These are phyloP conservation scores for Athripsodes cinereus DNA, from an alignment of 2,888 invertebrate genomes.

Conservation along the genomic window DNA sequence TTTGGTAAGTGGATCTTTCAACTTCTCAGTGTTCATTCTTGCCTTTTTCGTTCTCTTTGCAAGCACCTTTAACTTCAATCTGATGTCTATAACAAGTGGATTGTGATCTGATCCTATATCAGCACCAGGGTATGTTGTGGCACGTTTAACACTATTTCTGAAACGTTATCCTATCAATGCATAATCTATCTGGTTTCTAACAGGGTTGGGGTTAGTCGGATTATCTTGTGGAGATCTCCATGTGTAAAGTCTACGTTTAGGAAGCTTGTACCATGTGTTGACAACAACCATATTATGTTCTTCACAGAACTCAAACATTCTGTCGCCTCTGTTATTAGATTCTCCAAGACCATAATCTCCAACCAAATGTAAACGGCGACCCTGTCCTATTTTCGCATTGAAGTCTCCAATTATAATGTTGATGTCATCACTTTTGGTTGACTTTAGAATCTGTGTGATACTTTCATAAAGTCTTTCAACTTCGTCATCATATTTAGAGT, in stretches of 20 bases:
- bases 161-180: conserved; percentile 3
- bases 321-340: conserved; percentile 2
- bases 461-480: no score
- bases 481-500: no score
- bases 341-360: conserved; percentile 1
- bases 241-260: conserved; percentile 8
- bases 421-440: neutral
- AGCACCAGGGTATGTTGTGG: conserved; percentile 7
- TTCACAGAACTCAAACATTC: no score
- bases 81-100: conserved; percentile 2
- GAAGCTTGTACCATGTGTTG: conserved; percentile 7
- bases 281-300: neutral
- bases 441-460: no score
- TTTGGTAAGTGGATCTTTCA: neutral
- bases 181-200: conserved; percentile 7
- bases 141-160: conserved; percentile 7
- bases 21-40: neutral
- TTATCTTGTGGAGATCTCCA: conserved; percentile 7
- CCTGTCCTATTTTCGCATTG: conserved; percentile 5
- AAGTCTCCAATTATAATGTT: neutral
- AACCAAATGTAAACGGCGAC: neutral
- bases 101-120: no score
- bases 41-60: neutral
- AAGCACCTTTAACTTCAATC: no score
- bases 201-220: neutral